Conservation (phyloP, 1,140 invertebrate species). For the Papilio aristodemus region DNA sequence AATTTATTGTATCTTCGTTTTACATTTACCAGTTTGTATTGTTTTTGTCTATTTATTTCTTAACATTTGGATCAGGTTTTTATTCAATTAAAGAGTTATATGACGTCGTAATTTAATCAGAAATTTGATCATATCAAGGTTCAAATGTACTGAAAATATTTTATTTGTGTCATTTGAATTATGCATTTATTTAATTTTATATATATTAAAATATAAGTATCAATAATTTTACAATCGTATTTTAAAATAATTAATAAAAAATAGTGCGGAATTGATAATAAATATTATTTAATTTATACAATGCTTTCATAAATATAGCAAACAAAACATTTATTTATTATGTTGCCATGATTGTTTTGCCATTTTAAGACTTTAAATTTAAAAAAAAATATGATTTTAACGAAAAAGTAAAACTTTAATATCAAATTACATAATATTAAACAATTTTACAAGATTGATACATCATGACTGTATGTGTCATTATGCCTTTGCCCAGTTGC, state of each 20-base stretch:
- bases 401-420: background rate
- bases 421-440: background rate
- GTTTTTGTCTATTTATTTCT: background rate
- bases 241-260: no score
- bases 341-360: no score
- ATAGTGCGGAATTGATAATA: no score
- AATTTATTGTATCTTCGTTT: background rate
- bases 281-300: no score
- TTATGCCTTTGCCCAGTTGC: background rate
- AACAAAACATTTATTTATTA: no score
- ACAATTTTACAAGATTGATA: constrained; percentile 12
- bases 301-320: no score
- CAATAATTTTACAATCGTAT: no score
- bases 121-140: background rate
- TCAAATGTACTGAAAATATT: background rate
- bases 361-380: no score
- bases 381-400: no score
- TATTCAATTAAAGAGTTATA: background rate
- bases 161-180: background rate
- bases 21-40: constrained; percentile 2
- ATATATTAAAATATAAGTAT: no score
- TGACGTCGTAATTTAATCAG: background rate
- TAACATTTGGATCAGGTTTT: background rate
- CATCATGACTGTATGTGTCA: constrained; percentile 11
- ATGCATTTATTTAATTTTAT: background rate